Evolutionary conservation across 2,888 invertebrate genomes (phyloP), one percentile per base, ranked within the genome.

Genomic region (Phasia obesa): DNA sequence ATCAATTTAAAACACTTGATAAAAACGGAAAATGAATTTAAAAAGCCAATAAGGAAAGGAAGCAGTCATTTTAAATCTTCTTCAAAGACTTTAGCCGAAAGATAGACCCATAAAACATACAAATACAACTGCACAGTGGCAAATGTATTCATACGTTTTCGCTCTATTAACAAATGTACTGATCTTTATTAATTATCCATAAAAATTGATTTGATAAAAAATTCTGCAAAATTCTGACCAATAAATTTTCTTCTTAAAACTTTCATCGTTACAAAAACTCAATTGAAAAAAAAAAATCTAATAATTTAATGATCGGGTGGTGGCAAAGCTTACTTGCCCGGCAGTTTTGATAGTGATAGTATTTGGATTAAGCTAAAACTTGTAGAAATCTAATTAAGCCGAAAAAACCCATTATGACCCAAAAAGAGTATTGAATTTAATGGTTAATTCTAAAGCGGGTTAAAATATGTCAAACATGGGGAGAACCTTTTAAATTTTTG

Each of bases 121-220:
- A 1, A 42, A 42, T 42, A 42, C 38, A 51, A 35, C 2, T 35
- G 21, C 17, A 27, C 1, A 27, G 2, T 17, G 25, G 4, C 23
- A 42, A 17, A 13, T 42, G 4, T 53, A 7, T 19, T 7, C 11
- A 15, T n/a, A n/a, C 13, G 25, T 2, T 17, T 65, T 51, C 23
- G 0, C 17, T 9, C 25, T 25, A 23, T 11, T 42, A n/a, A 15
- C 38, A 42, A 42, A 42, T 42, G 27, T 27, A 27, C 6, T 3
- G 2, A n/a, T 15, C 4, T 15, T 13, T n/a, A 42, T n/a, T n/a
- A n/a, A 42, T 15, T 15, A 42, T 11, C 15, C 38, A 55, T 19
- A 25, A 27, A 9, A 42, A 27, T 4, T 9, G n/a, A 42, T 19
- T 73, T 73, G 53, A 71, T 60, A 38, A 49, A 71, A 71, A 49